These are phyloP conservation scores for Oppia nitens DNA, from an alignment of 1,140 invertebrate species.

Conservation along the genomic window DNA sequence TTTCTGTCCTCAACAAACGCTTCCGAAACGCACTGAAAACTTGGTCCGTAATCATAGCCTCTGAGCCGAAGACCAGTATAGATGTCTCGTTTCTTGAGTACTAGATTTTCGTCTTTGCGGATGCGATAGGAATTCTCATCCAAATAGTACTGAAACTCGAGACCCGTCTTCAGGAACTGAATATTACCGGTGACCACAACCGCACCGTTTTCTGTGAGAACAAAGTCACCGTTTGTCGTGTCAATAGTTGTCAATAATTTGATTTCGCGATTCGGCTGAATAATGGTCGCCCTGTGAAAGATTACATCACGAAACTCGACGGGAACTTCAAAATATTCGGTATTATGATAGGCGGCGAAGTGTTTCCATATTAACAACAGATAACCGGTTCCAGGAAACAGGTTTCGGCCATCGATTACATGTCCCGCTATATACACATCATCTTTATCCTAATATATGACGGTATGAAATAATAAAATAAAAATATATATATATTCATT, in stretches of 20 bases:
- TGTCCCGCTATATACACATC: slow-evolving; percentile 65
- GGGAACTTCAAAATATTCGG: slow-evolving; percentile 46
- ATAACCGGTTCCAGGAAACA: slow-evolving; percentile 91
- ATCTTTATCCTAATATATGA: neutral
- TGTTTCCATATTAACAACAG: slow-evolving; percentile 79
- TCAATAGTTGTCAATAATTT: slow-evolving; percentile 75
- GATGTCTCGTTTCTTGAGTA: slow-evolving; percentile 45
- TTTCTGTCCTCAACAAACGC: slow-evolving; percentile 12
- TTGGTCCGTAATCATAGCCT: slow-evolving; percentile 79
- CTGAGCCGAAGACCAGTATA: slow-evolving; percentile 84
- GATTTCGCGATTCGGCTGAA: slow-evolving; percentile 53
- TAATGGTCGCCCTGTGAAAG: slow-evolving; percentile 76
- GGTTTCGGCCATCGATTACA: slow-evolving; percentile 72
- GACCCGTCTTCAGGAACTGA: slow-evolving; percentile 18
- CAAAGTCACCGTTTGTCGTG: slow-evolving; percentile 69
- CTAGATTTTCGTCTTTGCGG: slow-evolving; percentile 29
- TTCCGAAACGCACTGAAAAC: slow-evolving; percentile 60
- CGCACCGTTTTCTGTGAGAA: slow-evolving; percentile 70
- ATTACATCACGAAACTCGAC: slow-evolving; percentile 70
- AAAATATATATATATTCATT: neutral
- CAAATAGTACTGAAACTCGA: neutral
- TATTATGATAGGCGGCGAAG: slow-evolving; percentile 59
- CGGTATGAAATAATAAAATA: neutral
- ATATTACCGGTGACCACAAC: slow-evolving; percentile 56
- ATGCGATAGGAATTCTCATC: neutral